These are phyloP conservation scores for Sarcophaga caerulescens DNA, from an alignment of 2,888 invertebrate species.

Conservation along the genomic window DNA sequence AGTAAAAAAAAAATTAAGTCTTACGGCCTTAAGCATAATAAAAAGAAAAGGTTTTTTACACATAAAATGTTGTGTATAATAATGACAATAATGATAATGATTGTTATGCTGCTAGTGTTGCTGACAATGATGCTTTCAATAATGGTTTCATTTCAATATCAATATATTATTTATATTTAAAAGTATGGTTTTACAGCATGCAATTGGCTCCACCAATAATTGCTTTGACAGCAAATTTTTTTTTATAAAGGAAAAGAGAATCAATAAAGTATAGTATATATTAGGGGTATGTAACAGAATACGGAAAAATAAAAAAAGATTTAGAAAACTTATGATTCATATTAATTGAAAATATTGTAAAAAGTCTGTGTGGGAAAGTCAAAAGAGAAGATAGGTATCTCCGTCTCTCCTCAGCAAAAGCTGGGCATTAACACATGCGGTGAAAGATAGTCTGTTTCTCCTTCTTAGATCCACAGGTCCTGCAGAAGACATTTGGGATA, in stretches of 20 bases:
- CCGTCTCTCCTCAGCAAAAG: too few relatives aligned
- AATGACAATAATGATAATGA: conserved; percentile 18
- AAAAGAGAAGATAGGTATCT: too few relatives aligned
- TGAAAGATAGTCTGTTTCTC: too few relatives aligned
- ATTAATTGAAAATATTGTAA: too few relatives aligned
- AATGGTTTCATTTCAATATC: conserved; percentile 7
- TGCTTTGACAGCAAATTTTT: conserved; percentile 74
- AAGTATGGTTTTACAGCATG: neutral
- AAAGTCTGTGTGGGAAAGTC: too few relatives aligned
- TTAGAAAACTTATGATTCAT: too few relatives aligned
- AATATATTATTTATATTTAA: conserved; percentile 10
- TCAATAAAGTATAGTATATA: neutral
- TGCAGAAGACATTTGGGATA: too few relatives aligned
- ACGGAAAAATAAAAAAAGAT: neutral
- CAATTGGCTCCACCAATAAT: conserved; percentile 61
- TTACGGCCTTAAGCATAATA: neutral
- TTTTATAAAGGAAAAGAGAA: neutral
- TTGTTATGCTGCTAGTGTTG: conserved; percentile 2
- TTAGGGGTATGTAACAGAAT: neutral
- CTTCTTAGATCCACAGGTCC: too few relatives aligned
- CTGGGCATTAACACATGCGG: too few relatives aligned
- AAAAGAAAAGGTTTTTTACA: neutral
- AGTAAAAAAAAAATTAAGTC: neutral
- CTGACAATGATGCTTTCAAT: conserved; percentile 11
- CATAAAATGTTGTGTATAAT: neutral